These are phyloP conservation scores for Notamacropus eugenii DNA, from an alignment of 2,797 vertebrate species.

Conservation along the genomic window DNA sequence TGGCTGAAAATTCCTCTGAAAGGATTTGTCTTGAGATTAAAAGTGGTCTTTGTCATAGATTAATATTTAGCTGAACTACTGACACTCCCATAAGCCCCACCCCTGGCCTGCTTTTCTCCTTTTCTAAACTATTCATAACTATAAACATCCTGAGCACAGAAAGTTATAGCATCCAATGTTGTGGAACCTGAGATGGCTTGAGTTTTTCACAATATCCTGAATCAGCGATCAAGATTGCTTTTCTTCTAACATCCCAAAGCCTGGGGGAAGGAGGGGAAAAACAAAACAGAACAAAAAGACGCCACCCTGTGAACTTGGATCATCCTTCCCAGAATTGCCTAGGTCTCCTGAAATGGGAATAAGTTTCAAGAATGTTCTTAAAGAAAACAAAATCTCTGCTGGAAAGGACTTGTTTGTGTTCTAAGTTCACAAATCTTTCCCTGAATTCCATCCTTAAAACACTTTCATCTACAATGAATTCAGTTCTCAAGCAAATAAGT, in stretches of 20 bases:
- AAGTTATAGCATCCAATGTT: constrained; percentile 2
- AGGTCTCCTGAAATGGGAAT: constrained; percentile 65
- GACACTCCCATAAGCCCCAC: not conserved
- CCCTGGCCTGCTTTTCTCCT: constrained; percentile 20
- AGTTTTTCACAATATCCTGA: constrained; percentile 45
- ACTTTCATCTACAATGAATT: constrained; percentile 68
- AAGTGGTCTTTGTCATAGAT: constrained; percentile 49
- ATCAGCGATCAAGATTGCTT: constrained; percentile 49
- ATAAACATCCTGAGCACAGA: constrained; percentile 53
- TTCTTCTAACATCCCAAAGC: constrained; percentile 27
- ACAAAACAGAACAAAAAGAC: constrained; percentile 20
- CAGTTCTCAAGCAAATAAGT: constrained; percentile 47
- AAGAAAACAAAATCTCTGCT: constrained; percentile 51
- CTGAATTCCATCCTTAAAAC: constrained; percentile 14
- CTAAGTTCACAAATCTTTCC: constrained; percentile 36
- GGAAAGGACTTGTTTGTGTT: constrained; percentile 10
- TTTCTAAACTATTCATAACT: constrained; percentile 52
- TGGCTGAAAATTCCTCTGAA: constrained; percentile 60
- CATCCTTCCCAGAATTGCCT: constrained; percentile 43
- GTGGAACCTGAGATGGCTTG: constrained; percentile 43
- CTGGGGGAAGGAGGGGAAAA: not conserved
- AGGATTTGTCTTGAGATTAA: constrained; percentile 31
- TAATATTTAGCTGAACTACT: constrained; percentile 50
- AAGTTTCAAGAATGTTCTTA: constrained; percentile 64
- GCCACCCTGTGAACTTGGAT: constrained; percentile 49